Evolutionary conservation across 2,888 invertebrate genomes (phyloP).

Genomic region (Lasius platythorax): DNA sequence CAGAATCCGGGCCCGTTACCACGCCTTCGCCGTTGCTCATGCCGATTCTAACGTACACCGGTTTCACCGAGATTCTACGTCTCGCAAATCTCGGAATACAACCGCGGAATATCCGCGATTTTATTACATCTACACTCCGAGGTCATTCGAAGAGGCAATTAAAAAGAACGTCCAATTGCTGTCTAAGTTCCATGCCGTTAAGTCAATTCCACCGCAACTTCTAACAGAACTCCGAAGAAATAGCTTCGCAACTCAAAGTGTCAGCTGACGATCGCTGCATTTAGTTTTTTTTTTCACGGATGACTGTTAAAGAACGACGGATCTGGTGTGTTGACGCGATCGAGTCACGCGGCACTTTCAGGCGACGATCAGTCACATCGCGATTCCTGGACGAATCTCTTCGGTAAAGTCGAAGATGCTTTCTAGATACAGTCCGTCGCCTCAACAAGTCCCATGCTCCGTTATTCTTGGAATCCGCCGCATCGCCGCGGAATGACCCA

Average conservation of each 20-base stretch:
- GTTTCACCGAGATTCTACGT: background rate
- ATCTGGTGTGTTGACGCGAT: background rate
- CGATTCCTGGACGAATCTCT: constrained; percentile 17
- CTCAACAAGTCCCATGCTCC: constrained; percentile 51
- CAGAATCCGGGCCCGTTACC: constrained; percentile 76
- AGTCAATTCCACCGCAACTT: background rate
- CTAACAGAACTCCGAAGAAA: constrained; percentile 8
- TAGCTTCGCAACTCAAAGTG: background rate
- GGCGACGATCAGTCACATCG: constrained; percentile 39
- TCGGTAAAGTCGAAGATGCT: background rate
- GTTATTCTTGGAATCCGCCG: constrained; percentile 73
- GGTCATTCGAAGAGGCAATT: background rate
- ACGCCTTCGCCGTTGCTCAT: constrained; percentile 77
- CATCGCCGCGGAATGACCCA: constrained; percentile 69
- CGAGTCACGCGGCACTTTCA: constrained; percentile 12
- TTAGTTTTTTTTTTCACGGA: constrained; percentile 6
- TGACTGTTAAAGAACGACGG: background rate
- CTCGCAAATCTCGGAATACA: constrained; percentile 14
- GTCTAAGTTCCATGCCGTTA: constrained; percentile 11
- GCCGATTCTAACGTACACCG: constrained; percentile 43
- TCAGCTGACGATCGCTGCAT: constrained; percentile 23
- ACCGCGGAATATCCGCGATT: background rate
- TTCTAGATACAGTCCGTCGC: constrained; percentile 38
- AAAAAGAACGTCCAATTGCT: background rate
- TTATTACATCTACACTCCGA: background rate